phyloP scores from a whole-genome alignment of 2,113 vertebrate genomes.

The Eira barbara region DNA sequence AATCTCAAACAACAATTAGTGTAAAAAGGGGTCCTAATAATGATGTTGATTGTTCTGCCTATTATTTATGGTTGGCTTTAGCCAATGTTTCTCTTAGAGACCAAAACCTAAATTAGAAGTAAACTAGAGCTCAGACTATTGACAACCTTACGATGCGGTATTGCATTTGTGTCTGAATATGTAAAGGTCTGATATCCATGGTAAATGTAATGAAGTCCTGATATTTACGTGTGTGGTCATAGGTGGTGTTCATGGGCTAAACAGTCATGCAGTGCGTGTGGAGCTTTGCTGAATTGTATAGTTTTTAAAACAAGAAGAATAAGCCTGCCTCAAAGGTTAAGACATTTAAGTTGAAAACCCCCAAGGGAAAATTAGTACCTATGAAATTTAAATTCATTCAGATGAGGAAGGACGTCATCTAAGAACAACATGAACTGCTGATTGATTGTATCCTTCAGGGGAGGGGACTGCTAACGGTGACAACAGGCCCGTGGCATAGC shows the following conservation, averaged over 20 bases:
- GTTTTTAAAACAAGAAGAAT: not conserved
- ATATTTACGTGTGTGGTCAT: not conserved
- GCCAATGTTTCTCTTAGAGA: not conserved
- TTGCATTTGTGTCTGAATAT: not conserved
- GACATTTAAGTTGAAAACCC: not conserved
- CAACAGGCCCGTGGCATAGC: too few relatives aligned
- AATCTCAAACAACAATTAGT: not conserved
- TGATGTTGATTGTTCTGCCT: not conserved
- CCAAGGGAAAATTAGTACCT: not conserved
- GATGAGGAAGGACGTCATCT: not conserved
- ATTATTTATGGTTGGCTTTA: not conserved
- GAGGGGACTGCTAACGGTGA: not conserved
- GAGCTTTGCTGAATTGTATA: not conserved
- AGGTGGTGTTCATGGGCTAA: not conserved
- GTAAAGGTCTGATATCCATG: not conserved
- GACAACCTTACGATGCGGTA: not conserved
- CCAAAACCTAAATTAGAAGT: not conserved
- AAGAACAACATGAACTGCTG: not conserved
- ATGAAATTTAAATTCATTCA: not conserved
- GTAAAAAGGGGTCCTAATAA: not conserved
- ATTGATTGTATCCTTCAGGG: not conserved
- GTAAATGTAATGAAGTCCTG: not conserved
- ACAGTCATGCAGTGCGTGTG: not conserved
- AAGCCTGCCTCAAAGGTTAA: not conserved
- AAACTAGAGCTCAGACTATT: not conserved